Percentiles rank a stretch among this genome's conserved stretches.
Evolutionary conservation across 2,797 vertebrate species (phyloP).

Genomic region (Anguilla pacifica): DNA sequence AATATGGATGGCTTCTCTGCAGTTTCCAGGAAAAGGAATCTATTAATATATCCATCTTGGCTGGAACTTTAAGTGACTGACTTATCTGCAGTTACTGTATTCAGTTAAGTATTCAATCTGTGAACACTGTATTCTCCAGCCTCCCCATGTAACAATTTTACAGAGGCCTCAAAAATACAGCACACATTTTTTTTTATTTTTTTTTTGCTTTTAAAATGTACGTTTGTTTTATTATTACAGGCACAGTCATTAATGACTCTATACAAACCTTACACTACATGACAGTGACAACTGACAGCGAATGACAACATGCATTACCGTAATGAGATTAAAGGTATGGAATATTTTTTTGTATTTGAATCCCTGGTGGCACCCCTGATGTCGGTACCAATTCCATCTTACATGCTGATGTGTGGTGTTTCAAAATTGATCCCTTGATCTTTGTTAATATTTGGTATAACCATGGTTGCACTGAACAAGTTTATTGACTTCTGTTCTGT

Average conservation of each 20-base stretch:
- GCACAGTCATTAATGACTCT: not conserved
- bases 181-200: not conserved
- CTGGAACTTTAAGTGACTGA: not conserved
- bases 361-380: no score
- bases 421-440: not conserved
- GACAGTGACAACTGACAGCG: not conserved
- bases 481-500: no score
- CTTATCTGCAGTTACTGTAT: not conserved
- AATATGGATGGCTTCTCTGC: not conserved
- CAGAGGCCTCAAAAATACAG: not conserved
- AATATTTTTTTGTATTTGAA: not conserved
- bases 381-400: no score
- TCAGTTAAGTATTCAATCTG: not conserved
- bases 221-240: not conserved
- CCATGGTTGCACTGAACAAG: not conserved
- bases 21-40: not conserved
- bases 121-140: not conserved
- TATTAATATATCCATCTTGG: conserved; percentile 2
- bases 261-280: not conserved
- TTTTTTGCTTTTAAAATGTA: not conserved
- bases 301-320: not conserved
- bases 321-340: not conserved
- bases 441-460: not conserved
- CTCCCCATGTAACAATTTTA: not conserved
- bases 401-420: no score